Evolutionary conservation across 1,140 invertebrate genomes (phyloP).

Genomic region (Aphidius gifuensis): DNA sequence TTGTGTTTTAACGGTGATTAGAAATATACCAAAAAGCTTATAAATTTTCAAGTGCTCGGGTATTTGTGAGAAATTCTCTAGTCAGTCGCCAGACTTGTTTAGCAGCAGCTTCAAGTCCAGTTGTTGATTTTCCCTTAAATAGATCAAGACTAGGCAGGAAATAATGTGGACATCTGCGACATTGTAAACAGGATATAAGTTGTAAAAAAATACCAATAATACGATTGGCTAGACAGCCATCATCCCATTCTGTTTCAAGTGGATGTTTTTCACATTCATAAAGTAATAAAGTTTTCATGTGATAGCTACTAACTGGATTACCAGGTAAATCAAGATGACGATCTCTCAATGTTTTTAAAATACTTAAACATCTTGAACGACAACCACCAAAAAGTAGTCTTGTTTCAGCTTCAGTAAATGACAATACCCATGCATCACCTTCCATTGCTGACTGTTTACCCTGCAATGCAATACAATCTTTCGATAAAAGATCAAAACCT

Average conservation of each 20-base stretch:
- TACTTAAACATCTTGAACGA: slow-evolving; percentile 76
- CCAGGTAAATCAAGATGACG: slow-evolving; percentile 85
- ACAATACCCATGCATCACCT: slow-evolving; percentile 92
- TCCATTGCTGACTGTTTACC: slow-evolving; percentile 91
- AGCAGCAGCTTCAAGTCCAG: slow-evolving; percentile 83
- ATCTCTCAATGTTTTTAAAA: slow-evolving; percentile 86
- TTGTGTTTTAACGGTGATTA: no score
- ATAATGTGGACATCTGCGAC: slow-evolving; percentile 88
- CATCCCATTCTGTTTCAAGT: slow-evolving; percentile 88
- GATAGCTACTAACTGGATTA: slow-evolving; percentile 82
- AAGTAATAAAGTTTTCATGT: slow-evolving; percentile 84
- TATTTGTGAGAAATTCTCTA: slow-evolving; percentile 84
- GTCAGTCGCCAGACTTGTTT: slow-evolving; percentile 90
- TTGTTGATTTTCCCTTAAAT: slow-evolving; percentile 84
- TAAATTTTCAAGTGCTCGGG: slow-evolving; percentile 82
- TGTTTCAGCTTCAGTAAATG: slow-evolving; percentile 86
- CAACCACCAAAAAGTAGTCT: slow-evolving; percentile 79
- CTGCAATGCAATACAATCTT: slow-evolving; percentile 74
- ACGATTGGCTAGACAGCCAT: slow-evolving; percentile 81
- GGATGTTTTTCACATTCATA: slow-evolving; percentile 97
- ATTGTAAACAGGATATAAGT: slow-evolving; percentile 91
- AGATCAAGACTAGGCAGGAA: slow-evolving; percentile 85
- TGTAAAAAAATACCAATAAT: slow-evolving; percentile 96
- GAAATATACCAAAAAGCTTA: no score
- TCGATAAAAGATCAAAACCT: slow-evolving; percentile 88